These are phyloP conservation scores for Branchellion lobata DNA, from an alignment of 2,888 invertebrate species.

Conservation along the genomic window DNA sequence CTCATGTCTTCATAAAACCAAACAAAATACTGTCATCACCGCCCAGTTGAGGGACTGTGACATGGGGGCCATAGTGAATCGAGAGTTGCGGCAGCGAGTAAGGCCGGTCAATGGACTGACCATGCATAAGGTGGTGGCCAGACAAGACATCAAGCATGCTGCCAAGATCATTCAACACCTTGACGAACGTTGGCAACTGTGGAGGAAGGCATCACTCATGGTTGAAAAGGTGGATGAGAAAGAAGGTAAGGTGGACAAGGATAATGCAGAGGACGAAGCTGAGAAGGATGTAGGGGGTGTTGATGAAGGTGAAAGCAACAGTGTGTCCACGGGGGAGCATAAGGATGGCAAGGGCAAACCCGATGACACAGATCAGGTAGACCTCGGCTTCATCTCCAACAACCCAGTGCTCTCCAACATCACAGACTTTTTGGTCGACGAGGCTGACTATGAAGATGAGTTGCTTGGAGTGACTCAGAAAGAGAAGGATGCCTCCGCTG, in stretches of 20 bases:
- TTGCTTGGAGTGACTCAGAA: conserved; percentile 62
- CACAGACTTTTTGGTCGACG: conserved; percentile 94
- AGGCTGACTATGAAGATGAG: conserved; percentile 96
- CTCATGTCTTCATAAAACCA: background rate
- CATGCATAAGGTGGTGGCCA: conserved; percentile 56
- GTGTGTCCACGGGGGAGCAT: too few species aligned
- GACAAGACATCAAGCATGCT: conserved; percentile 86
- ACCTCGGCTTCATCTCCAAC: conserved; percentile 58
- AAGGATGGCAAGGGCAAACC: too few species aligned
- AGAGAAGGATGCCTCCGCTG: conserved; percentile 56
- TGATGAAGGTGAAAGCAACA: background rate
- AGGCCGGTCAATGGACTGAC: conserved; percentile 68
- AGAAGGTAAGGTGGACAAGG: conserved; percentile 42
- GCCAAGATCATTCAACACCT: conserved; percentile 87
- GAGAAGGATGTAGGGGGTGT: conserved; percentile 48
- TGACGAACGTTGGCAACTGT: conserved; percentile 79
- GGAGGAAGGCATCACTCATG: conserved; percentile 66
- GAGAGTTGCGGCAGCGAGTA: conserved; percentile 89
- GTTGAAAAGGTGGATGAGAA: background rate
- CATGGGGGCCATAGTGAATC: conserved; percentile 90
- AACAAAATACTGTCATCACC: too few species aligned
- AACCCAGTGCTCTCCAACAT: conserved; percentile 95
- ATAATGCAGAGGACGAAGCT: conserved; percentile 58
- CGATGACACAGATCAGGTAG: background rate
- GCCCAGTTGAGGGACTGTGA: conserved; percentile 82